Conservation (phyloP, 2,113 vertebrate species). For the Semicossyphus pulcher region DNA sequence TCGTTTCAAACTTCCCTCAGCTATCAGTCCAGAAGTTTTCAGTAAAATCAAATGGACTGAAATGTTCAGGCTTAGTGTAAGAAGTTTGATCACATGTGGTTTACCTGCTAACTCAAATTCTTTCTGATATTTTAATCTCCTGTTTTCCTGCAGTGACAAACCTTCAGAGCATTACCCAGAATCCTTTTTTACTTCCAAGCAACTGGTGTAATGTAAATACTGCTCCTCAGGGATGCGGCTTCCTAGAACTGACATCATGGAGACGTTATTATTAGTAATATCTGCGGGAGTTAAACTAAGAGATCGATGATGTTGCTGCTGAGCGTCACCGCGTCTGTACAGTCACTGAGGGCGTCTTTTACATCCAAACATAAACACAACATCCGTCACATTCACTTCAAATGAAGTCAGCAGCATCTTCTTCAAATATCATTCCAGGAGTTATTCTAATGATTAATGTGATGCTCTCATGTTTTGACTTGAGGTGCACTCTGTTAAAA, state of each 20-base stretch:
- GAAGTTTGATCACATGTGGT: too few relatives aligned
- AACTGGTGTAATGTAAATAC: slow-evolving; percentile 64
- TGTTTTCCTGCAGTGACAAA: neutral
- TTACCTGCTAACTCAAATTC: too few relatives aligned
- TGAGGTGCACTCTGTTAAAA: slow-evolving; percentile 46
- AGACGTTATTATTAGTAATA: slow-evolving; percentile 66
- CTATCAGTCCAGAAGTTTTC: slow-evolving; percentile 9
- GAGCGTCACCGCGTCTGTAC: neutral
- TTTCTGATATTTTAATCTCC: too few relatives aligned
- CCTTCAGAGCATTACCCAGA: slow-evolving; percentile 26
- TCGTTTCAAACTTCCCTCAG: too few relatives aligned
- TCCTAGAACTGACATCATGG: slow-evolving; percentile 72
- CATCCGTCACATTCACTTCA: slow-evolving; percentile 35
- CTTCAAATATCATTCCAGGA: slow-evolving; percentile 39
- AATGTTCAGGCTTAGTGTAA: slow-evolving; percentile 27
- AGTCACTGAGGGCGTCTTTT: neutral
- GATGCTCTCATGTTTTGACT: slow-evolving; percentile 54
- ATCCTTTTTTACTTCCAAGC: slow-evolving; percentile 31
- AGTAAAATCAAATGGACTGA: slow-evolving; percentile 6
- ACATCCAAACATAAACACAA: slow-evolving; percentile 30
- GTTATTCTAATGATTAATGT: slow-evolving; percentile 13
- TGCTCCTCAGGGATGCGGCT: slow-evolving; percentile 51
- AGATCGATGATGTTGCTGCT: slow-evolving; percentile 32
- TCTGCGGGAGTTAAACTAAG: slow-evolving; percentile 49
- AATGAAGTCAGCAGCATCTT: slow-evolving; percentile 16